phyloP scores from a whole-genome alignment of 2,888 invertebrate species.

The Macaria notata region DNA sequence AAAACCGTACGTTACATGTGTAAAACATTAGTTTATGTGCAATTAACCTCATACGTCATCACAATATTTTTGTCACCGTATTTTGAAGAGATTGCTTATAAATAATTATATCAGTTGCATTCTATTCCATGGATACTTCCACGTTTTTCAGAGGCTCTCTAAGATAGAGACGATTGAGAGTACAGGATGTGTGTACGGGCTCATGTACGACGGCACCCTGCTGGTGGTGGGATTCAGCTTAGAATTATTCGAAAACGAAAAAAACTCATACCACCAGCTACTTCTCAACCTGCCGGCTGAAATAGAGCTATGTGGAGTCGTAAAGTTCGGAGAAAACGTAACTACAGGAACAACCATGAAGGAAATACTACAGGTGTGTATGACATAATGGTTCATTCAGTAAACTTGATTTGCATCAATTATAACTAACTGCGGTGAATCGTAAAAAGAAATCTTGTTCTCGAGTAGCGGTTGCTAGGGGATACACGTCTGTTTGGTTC shows the following conservation, averaged over 20 bases:
- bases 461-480: no score
- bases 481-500: no score
- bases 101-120: background rate
- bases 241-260: conserved; percentile 82
- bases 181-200: conserved; percentile 88
- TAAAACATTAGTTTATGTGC: background rate
- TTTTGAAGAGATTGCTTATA: conserved; percentile 6
- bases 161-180: conserved; percentile 82
- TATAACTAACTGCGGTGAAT: conserved; percentile 1
- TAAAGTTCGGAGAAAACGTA: conserved; percentile 84
- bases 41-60: conserved; percentile 58
- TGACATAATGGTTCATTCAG: conserved; percentile 1
- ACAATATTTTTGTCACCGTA: conserved; percentile 28
- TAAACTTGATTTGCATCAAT: conserved; percentile 1
- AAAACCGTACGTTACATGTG: background rate
- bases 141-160: conserved; percentile 83
- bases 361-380: conserved; percentile 79
- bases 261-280: conserved; percentile 75
- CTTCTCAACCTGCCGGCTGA: conserved; percentile 88
- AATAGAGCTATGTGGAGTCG: conserved; percentile 88
- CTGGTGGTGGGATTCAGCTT: conserved; percentile 86
- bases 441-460: no score
- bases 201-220: conserved; percentile 87
- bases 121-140: conserved; percentile 5
- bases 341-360: conserved; percentile 84